Conservation (phyloP, 2,888 invertebrate genomes). For the Petrolisthes manimaculis region DNA sequence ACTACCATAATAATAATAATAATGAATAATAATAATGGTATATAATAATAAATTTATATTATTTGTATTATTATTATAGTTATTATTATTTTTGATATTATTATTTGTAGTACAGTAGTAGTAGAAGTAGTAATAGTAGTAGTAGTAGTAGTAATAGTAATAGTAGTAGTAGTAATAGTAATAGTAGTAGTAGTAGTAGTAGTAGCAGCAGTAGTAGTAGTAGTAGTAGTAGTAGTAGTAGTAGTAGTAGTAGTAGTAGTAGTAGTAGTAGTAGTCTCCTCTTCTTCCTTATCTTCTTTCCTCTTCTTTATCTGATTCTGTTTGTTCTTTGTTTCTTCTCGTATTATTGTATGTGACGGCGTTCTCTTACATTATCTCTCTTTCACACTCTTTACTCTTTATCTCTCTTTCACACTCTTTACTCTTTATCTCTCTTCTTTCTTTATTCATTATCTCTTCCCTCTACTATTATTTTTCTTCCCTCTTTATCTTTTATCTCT, state of each 20-base stretch:
- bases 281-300: not conserved
- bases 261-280: not conserved
- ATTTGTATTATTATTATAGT: too few relatives aligned
- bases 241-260: not conserved
- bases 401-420: not conserved
- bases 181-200: too few relatives aligned
- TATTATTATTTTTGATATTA: too few relatives aligned
- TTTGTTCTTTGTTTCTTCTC: not conserved
- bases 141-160: too few relatives aligned
- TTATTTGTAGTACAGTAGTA: too few relatives aligned
- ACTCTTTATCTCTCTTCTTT: conserved; percentile 5
- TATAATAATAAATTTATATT: too few relatives aligned
- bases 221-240: conserved; percentile 1
- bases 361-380: conserved; percentile 6
- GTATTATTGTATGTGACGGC: not conserved
- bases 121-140: too few relatives aligned
- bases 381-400: not conserved
- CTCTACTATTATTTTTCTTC: not conserved
- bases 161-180: too few relatives aligned
- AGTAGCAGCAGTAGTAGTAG: too few relatives aligned
- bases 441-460: not conserved
- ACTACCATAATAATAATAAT: too few relatives aligned
- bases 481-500: not conserved
- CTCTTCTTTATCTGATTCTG: not conserved
- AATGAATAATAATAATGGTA: too few relatives aligned